Conservation (phyloP, 2,888 invertebrate genomes). For the Eupsilia transversa region DNA sequence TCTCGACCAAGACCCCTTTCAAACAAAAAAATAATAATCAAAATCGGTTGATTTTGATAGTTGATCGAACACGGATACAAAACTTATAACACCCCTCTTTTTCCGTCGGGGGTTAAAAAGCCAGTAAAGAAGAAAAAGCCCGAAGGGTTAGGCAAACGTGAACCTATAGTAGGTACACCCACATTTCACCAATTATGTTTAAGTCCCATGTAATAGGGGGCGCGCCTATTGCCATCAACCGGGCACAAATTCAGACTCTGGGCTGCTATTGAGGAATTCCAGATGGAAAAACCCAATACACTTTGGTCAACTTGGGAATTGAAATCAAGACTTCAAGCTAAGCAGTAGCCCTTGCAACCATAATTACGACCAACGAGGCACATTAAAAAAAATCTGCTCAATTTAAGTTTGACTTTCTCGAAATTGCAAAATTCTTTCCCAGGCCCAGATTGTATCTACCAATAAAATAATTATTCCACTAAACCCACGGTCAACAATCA, state of each 20-base stretch:
- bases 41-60: too few species aligned
- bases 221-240: neutral
- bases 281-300: neutral
- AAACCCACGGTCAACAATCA: slow-evolving; percentile 20
- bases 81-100: too few species aligned
- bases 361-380: too few species aligned
- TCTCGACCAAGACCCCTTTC: too few species aligned
- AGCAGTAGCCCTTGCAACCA: neutral
- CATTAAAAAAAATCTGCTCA: neutral
- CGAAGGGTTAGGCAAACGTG: too few species aligned
- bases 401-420: slow-evolving; percentile 1
- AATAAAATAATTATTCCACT: slow-evolving; percentile 29
- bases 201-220: neutral
- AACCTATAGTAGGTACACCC: neutral
- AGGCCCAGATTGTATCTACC: slow-evolving; percentile 11
- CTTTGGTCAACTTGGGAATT: neutral
- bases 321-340: neutral
- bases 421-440: slow-evolving; percentile 24
- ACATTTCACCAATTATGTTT: neutral
- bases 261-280: neutral
- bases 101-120: too few species aligned
- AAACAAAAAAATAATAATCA: too few species aligned
- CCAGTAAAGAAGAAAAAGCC: too few species aligned
- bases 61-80: too few species aligned
- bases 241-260: too few species aligned